Base-by-base conservation (phyloP, 2,797 vertebrate genomes). In the Danionella dracula region DNA sequence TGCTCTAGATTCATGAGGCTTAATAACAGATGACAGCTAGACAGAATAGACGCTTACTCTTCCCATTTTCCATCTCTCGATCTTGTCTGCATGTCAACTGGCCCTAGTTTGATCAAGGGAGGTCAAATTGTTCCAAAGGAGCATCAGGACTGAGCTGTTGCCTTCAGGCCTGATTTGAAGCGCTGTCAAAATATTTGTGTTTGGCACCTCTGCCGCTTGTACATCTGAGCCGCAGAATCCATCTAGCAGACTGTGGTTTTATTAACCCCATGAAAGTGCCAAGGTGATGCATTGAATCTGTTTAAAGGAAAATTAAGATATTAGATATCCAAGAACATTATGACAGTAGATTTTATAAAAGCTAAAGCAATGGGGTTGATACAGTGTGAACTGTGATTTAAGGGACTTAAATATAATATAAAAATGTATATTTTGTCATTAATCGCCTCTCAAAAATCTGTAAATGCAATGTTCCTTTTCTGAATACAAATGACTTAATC, bases 281-380 rank as follows among this genome's bases (percentile, higher is more conserved):
- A 79, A 85, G 83, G 83, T 85, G 81, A 85, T 88, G 88, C 89
- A 75, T 88, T 83, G 80, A 78, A 76, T 79, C 82, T 88, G 81
- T 88, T 86, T 89, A 88, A 89, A 87, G 83, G 81, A 66, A 67
- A 73, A 81, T 72, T 68, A 44, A 41, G 77, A 87, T 87, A 83
- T 82, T 83, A 73, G 75, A 68, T 56, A 70, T 79, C 85, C 86
- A 88, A 87, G 80, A 87, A 89, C 90, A 90, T 84, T 45, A 46
- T 76, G 75, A 41, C 75, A 82, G 77, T 80, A 79, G 74, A 72
- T 64, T 32, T 62, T 76, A 76, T 79, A 3, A n/a, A 87, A 88
- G 85, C 87, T 90, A 82, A 85, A 81, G 74, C 76, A 78, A 37
- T 35, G 38, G 44, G 61, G 15, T 19, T 54, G 49, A 60, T 61